Conservation (phyloP, 2,113 vertebrate species). For the Trinectes maculatus region DNA sequence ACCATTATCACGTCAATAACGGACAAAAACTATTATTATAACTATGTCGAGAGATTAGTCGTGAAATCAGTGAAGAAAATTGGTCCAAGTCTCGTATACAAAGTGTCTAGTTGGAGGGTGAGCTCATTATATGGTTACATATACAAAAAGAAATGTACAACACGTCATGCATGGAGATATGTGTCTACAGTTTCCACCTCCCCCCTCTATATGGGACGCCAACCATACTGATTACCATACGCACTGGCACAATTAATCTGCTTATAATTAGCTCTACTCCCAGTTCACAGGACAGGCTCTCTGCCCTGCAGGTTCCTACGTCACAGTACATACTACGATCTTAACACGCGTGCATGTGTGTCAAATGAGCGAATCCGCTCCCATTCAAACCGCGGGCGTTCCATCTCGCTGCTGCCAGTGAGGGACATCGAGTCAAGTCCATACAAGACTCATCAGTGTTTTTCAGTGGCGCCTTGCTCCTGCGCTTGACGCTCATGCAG, state of each 20-base stretch:
- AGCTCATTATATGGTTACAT: not conserved
- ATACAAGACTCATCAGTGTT: conserved; percentile 26
- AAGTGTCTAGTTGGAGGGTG: too few species aligned
- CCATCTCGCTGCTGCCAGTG: not conserved
- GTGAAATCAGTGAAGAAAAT: too few species aligned
- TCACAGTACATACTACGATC: conserved; percentile 12
- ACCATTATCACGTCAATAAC: too few species aligned
- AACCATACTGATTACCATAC: conserved; percentile 72
- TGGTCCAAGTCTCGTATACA: too few species aligned
- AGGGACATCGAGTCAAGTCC: conserved; percentile 28
- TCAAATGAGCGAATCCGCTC: not conserved
- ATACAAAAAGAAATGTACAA: not conserved
- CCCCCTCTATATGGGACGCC: conserved; percentile 31
- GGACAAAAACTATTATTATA: too few species aligned
- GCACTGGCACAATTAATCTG: conserved; percentile 73
- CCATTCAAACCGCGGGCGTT: not conserved
- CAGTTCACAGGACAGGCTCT: conserved; percentile 44
- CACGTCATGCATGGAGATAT: not conserved
- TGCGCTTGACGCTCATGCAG: conserved; percentile 10
- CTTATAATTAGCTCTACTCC: conserved; percentile 72
- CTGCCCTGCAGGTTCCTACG: conserved; percentile 62
- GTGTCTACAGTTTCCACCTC: conserved; percentile 8
- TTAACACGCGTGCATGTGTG: not conserved
- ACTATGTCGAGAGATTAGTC: too few species aligned
- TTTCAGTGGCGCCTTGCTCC: conserved; percentile 1